Conservation (phyloP, 2,888 invertebrate species). For the Diplolepis rosae region DNA sequence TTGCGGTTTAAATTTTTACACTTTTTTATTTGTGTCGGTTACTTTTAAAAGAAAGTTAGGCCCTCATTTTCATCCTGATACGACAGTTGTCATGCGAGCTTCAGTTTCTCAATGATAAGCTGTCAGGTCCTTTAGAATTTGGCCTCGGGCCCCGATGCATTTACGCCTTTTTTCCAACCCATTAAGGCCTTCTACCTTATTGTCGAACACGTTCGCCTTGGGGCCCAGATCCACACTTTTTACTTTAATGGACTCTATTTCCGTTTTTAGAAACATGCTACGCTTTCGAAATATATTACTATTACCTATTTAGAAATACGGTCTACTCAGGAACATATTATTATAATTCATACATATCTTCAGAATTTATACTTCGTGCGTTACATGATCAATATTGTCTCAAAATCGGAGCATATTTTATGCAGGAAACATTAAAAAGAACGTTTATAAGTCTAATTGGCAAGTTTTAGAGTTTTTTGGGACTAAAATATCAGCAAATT, state of each 20-base stretch:
- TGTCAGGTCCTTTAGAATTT: constrained; percentile 5
- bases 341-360: background rate
- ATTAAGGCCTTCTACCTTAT: constrained; percentile 44
- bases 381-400: no score
- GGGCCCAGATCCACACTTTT: background rate
- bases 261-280: constrained; percentile 16
- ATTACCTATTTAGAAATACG: constrained; percentile 1
- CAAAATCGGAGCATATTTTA: no score
- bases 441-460: no score
- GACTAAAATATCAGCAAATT: no score
- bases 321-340: background rate
- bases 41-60: constrained; percentile 18
- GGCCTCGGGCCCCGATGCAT: constrained; percentile 27
- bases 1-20: constrained; percentile 12
- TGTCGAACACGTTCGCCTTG: constrained; percentile 43
- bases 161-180: constrained; percentile 38
- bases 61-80: constrained; percentile 43
- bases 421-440: background rate
- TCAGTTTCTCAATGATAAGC: constrained; percentile 39
- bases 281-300: background rate
- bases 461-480: no score
- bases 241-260: constrained; percentile 24
- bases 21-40: background rate
- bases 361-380: no score
- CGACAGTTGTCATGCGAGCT: constrained; percentile 51